Conservation (phyloP, 2,113 vertebrate species). For the Halichoeres trimaculatus region DNA sequence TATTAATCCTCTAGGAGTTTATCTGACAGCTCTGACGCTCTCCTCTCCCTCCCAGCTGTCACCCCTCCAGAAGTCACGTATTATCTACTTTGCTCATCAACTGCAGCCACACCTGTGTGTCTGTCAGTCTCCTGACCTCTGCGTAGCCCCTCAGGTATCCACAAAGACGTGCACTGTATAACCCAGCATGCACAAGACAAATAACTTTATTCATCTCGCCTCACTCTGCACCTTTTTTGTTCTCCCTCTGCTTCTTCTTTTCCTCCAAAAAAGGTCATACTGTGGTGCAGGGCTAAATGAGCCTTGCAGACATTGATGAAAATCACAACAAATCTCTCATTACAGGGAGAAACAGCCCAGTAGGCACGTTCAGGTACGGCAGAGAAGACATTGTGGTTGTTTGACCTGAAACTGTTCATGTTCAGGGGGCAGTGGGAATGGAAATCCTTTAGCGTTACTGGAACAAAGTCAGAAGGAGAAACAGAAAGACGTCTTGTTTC, state of each 20-base stretch:
- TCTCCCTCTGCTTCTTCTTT: constrained; percentile 25
- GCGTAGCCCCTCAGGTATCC: constrained; percentile 20
- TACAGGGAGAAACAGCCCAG: constrained; percentile 59
- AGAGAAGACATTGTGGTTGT: constrained; percentile 37
- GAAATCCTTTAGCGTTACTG: constrained; percentile 44
- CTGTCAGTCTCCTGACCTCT: constrained; percentile 65
- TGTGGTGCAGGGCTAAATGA: constrained; percentile 39
- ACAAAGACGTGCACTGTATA: constrained; percentile 70
- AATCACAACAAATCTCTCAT: constrained; percentile 68
- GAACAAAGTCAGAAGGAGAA: constrained; percentile 36
- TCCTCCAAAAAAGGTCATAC: constrained; percentile 46
- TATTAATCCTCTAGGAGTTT: neutral
- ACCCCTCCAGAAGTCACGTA: constrained; percentile 42
- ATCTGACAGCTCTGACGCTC: neutral
- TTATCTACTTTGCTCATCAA: constrained; percentile 54
- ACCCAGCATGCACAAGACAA: constrained; percentile 59
- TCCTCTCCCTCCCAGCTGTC: neutral
- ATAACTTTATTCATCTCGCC: constrained; percentile 68
- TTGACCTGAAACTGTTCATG: constrained; percentile 62
- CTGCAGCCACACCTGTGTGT: constrained; percentile 72
- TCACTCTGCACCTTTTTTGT: constrained; percentile 29
- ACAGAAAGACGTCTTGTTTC: constrained; percentile 18
- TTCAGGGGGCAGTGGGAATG: constrained; percentile 15
- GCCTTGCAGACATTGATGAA: constrained; percentile 62
- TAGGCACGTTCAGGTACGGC: constrained; percentile 20